Evolutionary conservation across 2,797 vertebrate genomes (phyloP).

Genomic region (Knipowitschia caucasica): DNA sequence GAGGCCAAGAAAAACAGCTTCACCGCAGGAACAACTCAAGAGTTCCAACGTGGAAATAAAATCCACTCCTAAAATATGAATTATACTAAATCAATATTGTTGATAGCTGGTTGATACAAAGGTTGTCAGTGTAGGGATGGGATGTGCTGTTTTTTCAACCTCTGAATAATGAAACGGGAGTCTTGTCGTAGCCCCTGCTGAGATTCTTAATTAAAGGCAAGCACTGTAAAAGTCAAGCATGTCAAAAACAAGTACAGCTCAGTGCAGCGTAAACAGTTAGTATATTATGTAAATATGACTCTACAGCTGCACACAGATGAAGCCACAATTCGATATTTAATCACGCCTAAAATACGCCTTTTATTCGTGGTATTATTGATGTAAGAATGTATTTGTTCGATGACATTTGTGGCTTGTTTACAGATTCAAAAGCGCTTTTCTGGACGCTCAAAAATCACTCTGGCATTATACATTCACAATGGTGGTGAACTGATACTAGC

Average conservation of each 20-base stretch:
- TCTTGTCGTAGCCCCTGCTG: not conserved
- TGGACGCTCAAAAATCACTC: too few species aligned
- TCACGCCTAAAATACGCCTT: not conserved
- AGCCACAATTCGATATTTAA: too few species aligned
- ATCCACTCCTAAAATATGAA: slow-evolving; percentile 8
- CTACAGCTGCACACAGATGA: not conserved
- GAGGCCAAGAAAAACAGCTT: slow-evolving; percentile 52
- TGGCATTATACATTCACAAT: too few species aligned
- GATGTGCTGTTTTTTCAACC: slow-evolving; percentile 2
- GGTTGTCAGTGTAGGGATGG: not conserved
- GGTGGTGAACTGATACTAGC: too few species aligned
- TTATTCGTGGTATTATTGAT: not conserved
- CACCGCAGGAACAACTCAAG: slow-evolving; percentile 2
- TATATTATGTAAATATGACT: not conserved
- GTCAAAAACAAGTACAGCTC: not conserved
- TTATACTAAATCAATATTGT: slow-evolving; percentile 1
- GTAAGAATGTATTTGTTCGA: not conserved
- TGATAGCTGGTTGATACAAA: not conserved
- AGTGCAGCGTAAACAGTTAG: not conserved
- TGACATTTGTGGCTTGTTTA: not conserved
- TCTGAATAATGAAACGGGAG: slow-evolving; percentile 14
- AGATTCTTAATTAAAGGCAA: slow-evolving; percentile 22
- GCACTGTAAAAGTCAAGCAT: slow-evolving; percentile 17
- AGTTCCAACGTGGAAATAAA: slow-evolving; percentile 12
- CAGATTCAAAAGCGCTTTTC: too few species aligned